Conservation (phyloP, 2,888 invertebrate genomes). For the Acutogordius australiensis region DNA sequence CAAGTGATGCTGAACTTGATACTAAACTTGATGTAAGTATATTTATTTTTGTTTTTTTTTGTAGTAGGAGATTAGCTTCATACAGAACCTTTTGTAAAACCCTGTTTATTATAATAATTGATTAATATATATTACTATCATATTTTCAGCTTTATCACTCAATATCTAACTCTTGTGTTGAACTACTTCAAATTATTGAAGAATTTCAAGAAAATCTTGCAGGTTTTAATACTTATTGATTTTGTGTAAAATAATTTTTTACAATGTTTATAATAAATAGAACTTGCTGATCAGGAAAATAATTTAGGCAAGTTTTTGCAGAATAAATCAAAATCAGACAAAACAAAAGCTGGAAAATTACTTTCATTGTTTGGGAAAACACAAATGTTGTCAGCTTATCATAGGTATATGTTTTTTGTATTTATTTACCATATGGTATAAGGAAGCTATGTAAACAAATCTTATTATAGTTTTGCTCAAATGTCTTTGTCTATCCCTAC, state of each 20-base stretch:
- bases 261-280: constrained; percentile 22
- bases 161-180: constrained; percentile 25
- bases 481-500: not conserved
- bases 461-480: too few species aligned
- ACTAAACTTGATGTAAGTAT: constrained; percentile 47
- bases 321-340: constrained; percentile 57
- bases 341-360: constrained; percentile 50
- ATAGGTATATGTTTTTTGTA: constrained; percentile 27
- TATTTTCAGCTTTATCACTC: constrained; percentile 18
- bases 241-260: not conserved
- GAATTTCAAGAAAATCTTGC: constrained; percentile 54
- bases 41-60: constrained; percentile 11
- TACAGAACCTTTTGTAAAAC: not conserved
- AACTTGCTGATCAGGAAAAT: constrained; percentile 77
- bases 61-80: not conserved
- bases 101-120: not conserved
- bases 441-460: not conserved
- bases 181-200: constrained; percentile 25
- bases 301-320: constrained; percentile 69
- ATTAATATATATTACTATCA: constrained; percentile 10
- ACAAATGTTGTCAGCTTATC: constrained; percentile 60
- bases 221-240: constrained; percentile 18
- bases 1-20: constrained; percentile 81
- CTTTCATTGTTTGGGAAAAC: constrained; percentile 57
- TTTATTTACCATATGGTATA: too few species aligned